Evolutionary conservation across 2,797 vertebrate genomes (phyloP).

Genomic region (Salarias fasciatus): DNA sequence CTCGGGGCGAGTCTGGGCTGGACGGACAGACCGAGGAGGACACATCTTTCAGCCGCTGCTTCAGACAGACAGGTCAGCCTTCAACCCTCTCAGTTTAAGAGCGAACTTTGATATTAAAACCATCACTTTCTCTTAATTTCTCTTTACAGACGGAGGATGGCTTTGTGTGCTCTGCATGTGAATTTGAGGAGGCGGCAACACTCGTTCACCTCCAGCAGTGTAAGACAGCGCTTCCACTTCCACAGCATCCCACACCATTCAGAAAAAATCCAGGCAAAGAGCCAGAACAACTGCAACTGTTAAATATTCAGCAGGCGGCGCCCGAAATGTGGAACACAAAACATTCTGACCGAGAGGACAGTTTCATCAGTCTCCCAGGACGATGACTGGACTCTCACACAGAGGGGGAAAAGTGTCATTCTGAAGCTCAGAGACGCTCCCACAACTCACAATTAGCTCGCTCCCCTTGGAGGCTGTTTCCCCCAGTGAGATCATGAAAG

Average conservation of each 20-base stretch:
- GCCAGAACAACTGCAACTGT: slow-evolving; percentile 20
- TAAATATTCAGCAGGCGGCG: slow-evolving; percentile 17
- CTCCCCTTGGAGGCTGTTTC: neutral
- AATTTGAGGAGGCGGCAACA: neutral
- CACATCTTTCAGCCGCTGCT: slow-evolving; percentile 22
- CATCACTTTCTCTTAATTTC: neutral
- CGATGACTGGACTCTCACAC: slow-evolving; percentile 29
- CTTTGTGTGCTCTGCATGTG: neutral
- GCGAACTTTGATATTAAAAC: neutral
- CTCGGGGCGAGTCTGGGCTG: slow-evolving; percentile 7
- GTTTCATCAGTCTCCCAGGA: slow-evolving; percentile 19
- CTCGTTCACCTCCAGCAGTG: too few relatives aligned
- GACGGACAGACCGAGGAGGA: slow-evolving; percentile 24
- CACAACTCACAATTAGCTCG: slow-evolving; percentile 33
- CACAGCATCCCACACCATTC: neutral
- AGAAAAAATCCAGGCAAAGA: slow-evolving; percentile 14
- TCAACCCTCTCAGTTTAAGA: neutral
- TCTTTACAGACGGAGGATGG: neutral
- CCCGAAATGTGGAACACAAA: slow-evolving; percentile 17
- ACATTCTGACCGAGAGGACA: slow-evolving; percentile 37
- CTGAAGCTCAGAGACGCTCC: slow-evolving; percentile 37
- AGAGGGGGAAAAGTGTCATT: slow-evolving; percentile 1
- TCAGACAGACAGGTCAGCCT: slow-evolving; percentile 1
- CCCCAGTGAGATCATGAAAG: neutral
- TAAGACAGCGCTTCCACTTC: neutral